A percentile compares a stretch with the other conserved stretches of the same genome.
phyloP scores from a whole-genome alignment of 1,140 invertebrate genomes.

The Bathynomus jamesi region DNA sequence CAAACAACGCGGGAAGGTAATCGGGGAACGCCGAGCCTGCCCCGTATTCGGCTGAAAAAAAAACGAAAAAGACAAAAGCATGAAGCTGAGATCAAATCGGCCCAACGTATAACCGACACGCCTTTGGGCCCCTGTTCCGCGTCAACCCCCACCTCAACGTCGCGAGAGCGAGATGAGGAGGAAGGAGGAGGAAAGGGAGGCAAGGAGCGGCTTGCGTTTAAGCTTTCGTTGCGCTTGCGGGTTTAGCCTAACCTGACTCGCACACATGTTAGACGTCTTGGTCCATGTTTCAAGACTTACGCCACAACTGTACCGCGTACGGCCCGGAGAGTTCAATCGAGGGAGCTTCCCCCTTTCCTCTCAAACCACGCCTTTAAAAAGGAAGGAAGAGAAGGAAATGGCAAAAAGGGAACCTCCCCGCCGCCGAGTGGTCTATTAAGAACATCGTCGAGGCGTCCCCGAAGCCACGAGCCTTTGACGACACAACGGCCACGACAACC shows the following conservation, averaged over 20 bases:
- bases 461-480: no score
- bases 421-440: background rate
- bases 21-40: no score
- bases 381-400: no score
- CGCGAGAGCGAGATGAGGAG: no score
- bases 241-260: conserved; percentile 63
- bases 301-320: background rate
- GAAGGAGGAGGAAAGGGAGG: conserved; percentile 39
- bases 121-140: no score
- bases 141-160: no score
- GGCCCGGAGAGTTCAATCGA: background rate
- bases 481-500: no score
- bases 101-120: no score
- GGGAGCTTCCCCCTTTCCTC: background rate
- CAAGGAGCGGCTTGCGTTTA: conserved; percentile 12
- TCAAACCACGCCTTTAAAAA: background rate
- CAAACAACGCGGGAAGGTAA: conserved; percentile 11
- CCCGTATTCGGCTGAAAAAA: no score
- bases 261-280: conserved; percentile 79
- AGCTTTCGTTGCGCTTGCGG: conserved; percentile 60
- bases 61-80: no score
- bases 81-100: no score
- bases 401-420: background rate
- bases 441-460: background rate
- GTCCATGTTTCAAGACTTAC: conserved; percentile 90